A percentile compares a stretch with the other conserved stretches of the same genome.
phyloP scores from a whole-genome alignment of 1,140 invertebrate genomes.

The Cotesia vestalis region DNA sequence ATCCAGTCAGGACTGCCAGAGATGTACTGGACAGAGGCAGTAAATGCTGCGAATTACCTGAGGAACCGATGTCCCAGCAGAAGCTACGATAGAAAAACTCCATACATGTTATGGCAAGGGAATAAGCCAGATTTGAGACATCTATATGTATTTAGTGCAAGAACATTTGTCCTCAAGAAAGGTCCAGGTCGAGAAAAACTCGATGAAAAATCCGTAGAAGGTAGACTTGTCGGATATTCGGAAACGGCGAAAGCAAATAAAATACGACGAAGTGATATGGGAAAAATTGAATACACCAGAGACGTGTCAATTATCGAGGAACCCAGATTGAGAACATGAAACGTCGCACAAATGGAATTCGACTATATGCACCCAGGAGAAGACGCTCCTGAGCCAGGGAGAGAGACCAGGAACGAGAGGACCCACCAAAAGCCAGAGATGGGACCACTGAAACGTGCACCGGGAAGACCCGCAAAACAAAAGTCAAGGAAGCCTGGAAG shows the following conservation, averaged over 20 bases:
- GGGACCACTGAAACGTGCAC: too few relatives aligned
- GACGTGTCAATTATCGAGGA: neutral
- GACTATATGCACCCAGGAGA: too few relatives aligned
- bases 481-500: too few relatives aligned
- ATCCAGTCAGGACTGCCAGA: too few relatives aligned
- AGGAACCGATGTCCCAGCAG: too few relatives aligned
- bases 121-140: constrained; percentile 50
- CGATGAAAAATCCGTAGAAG: constrained; percentile 45
- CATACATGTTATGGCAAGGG: constrained; percentile 52
- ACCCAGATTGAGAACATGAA: neutral
- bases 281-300: neutral
- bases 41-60: too few relatives aligned
- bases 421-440: too few relatives aligned
- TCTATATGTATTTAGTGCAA: constrained; percentile 50
- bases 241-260: constrained; percentile 51
- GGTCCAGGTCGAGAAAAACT: constrained; percentile 45
- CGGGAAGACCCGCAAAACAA: too few relatives aligned
- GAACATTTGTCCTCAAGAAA: constrained; percentile 50
- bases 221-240: constrained; percentile 52
- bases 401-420: too few relatives aligned
- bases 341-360: too few relatives aligned
- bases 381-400: too few relatives aligned
- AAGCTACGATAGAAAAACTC: constrained; percentile 43
- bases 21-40: too few relatives aligned
- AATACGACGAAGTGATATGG: constrained; percentile 23